Evolutionary conservation across 2,888 invertebrate genomes (phyloP).

Genomic region (Lasioglossum marginatum): DNA sequence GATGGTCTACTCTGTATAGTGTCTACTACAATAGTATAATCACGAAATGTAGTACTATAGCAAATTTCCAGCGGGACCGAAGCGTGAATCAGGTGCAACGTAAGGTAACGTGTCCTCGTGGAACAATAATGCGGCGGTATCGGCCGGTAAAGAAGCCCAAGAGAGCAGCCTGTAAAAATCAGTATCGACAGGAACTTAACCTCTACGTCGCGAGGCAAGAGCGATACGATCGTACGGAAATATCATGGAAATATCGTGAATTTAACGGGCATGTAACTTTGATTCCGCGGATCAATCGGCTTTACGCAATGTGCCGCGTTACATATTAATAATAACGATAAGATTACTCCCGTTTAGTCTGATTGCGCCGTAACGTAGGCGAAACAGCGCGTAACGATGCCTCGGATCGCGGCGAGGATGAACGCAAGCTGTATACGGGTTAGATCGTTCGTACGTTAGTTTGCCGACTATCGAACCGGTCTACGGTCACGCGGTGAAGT

Average conservation of each 20-base stretch:
- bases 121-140: conserved; percentile 19
- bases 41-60: too few species aligned
- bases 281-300: conserved; percentile 8
- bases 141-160: conserved; percentile 59
- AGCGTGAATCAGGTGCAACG: conserved; percentile 25
- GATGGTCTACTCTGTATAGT: too few species aligned
- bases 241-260: conserved; percentile 32
- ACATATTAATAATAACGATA: conserved; percentile 58
- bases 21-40: too few species aligned
- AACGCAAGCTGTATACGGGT: conserved; percentile 42
- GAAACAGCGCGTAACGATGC: conserved; percentile 61
- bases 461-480: conserved; percentile 42
- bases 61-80: conserved; percentile 12
- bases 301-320: conserved; percentile 41
- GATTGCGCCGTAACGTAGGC: conserved; percentile 28
- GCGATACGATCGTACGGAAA: neutral
- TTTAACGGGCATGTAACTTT: neutral
- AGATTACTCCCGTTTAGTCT: conserved; percentile 51
- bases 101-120: conserved; percentile 35
- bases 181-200: conserved; percentile 61
- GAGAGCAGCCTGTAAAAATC: neutral
- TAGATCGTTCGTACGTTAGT: conserved; percentile 56
- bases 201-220: conserved; percentile 19
- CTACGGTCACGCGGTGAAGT: conserved; percentile 34
- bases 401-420: conserved; percentile 42